Evolutionary conservation across 2,797 vertebrate species (phyloP).

Genomic region (Enteromius treurensis): DNA sequence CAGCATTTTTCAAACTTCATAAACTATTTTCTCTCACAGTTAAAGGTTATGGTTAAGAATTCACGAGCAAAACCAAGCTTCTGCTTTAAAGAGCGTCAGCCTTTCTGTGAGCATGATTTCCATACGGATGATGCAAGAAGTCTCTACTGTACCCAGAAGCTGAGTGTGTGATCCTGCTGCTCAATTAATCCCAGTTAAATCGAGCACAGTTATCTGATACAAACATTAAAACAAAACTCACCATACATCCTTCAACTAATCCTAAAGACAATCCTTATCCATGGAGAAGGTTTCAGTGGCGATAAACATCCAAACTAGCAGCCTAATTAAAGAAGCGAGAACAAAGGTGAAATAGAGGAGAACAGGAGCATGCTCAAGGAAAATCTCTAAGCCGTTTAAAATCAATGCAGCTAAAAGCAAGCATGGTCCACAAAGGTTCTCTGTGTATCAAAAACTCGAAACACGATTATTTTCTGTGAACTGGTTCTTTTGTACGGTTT

Average conservation of each 20-base stretch:
- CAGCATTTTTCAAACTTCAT: background rate
- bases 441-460: background rate
- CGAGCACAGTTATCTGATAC: conserved; percentile 64
- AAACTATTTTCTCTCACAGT: background rate
- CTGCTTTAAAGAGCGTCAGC: background rate
- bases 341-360: conserved; percentile 59
- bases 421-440: background rate
- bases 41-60: background rate
- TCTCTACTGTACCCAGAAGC: background rate
- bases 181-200: conserved; percentile 74
- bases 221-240: conserved; percentile 76
- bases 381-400: background rate
- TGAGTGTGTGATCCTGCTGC: conserved; percentile 31
- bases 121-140: background rate
- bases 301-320: conserved; percentile 72
- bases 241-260: conserved; percentile 78
- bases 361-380: background rate
- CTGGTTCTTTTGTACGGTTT: too few relatives aligned
- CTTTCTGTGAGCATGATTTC: background rate
- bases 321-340: conserved; percentile 68
- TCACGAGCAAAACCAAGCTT: background rate
- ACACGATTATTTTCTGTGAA: too few relatives aligned
- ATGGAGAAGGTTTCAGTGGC: conserved; percentile 68
- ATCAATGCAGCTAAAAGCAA: background rate
- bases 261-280: conserved; percentile 76